Evolutionary conservation across 2,113 vertebrate genomes (phyloP).

Genomic region (Halcyon malimbica): DNA sequence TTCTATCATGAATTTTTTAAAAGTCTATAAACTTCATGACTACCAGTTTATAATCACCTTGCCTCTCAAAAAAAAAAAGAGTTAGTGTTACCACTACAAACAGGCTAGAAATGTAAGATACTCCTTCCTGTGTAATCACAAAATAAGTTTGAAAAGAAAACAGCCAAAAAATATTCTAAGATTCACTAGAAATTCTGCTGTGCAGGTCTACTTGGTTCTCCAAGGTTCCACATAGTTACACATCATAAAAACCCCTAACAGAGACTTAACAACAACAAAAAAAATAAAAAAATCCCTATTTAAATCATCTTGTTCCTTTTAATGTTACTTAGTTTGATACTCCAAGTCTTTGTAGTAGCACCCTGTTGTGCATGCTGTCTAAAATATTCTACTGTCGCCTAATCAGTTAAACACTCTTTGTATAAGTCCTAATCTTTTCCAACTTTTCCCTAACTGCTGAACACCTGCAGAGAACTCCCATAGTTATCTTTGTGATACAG

Average conservation of each 20-base stretch:
- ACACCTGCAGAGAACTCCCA: neutral
- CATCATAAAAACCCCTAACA: neutral
- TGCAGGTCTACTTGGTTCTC: neutral
- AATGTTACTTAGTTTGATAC: slow-evolving; percentile 16
- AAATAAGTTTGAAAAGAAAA: neutral
- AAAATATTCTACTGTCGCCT: neutral
- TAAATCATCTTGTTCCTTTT: slow-evolving; percentile 26
- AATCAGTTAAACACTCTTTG: slow-evolving; percentile 35
- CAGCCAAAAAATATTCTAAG: neutral
- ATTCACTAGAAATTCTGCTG: neutral
- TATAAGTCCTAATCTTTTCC: slow-evolving; percentile 24
- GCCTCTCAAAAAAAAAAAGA: neutral
- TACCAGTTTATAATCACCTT: neutral
- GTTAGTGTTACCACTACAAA: neutral
- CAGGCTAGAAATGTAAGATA: neutral
- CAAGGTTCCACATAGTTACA: neutral
- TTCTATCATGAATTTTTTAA: neutral
- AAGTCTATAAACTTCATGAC: neutral
- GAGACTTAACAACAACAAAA: neutral
- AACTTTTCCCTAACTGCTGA: slow-evolving; percentile 15
- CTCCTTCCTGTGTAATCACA: neutral
- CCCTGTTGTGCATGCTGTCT: slow-evolving; percentile 10
- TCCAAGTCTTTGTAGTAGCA: slow-evolving; percentile 11
- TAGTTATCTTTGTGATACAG: neutral
- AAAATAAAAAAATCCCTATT: neutral